phyloP scores from a whole-genome alignment of 2,888 invertebrate species.

The Latheticus oryzae region DNA sequence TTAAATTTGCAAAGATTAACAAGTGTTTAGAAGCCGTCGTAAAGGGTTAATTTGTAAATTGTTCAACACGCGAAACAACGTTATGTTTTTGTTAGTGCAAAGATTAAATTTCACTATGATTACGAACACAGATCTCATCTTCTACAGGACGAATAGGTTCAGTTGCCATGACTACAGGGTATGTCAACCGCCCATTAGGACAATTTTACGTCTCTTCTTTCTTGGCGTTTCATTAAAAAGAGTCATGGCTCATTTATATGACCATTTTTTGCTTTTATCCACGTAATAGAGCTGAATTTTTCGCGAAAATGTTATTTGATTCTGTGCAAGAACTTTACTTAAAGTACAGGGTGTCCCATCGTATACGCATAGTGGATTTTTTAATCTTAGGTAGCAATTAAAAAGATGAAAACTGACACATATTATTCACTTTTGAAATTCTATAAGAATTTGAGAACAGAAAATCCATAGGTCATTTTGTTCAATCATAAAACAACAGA shows the following conservation, averaged over 20 bases:
- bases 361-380: no score
- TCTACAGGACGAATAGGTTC: constrained; percentile 11
- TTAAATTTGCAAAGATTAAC: constrained; percentile 30
- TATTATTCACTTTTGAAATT: no score
- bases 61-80: constrained; percentile 8
- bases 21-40: not conserved
- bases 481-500: no score
- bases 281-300: no score
- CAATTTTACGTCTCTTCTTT: constrained; percentile 18
- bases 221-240: constrained; percentile 28
- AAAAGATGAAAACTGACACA: no score
- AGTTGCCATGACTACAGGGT: constrained; percentile 20
- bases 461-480: no score
- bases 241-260: constrained; percentile 24
- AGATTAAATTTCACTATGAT: constrained; percentile 23
- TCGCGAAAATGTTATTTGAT: no score
- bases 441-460: no score
- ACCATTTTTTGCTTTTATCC: constrained; percentile 10
- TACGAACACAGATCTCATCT: constrained; percentile 19
- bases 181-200: constrained; percentile 26
- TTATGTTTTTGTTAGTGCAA: constrained; percentile 16
- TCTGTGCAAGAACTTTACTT: no score
- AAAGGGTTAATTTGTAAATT: constrained; percentile 22
- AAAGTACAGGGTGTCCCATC: no score
- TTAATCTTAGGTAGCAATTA: no score